Base-by-base conservation (phyloP, 2,888 invertebrate species). In the Papilio elwesi region DNA sequence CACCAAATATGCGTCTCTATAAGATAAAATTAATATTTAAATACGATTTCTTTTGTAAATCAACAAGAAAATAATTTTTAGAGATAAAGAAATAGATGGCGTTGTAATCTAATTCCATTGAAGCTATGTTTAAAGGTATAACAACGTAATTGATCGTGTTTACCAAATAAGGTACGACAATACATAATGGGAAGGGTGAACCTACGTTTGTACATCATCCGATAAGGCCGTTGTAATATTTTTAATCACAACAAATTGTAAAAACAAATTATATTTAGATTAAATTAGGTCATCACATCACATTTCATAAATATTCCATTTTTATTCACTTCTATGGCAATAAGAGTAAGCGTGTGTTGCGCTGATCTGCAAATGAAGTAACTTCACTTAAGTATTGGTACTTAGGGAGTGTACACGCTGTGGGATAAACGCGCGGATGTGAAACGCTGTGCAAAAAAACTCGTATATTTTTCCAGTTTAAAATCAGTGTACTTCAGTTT, bases 351-450 rank as follows among this genome's bases (percentile, higher is more conserved):
- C 71, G 71, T 68, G 51, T 49, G 38, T 47, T 15, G 36, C 65
- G 71, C 62, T 48, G 26, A 36, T 74, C 68, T 71, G 70, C 74
- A 74, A 74, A 74, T 70, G 70, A 62, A 47, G 66, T 66, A 10
- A 53, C 62, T 62, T 55, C 47, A 6, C 11, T 13, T 6, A 43
- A 43, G 48, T 52, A 13, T 51, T 16, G 52, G 62, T 66, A 66
- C 48, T 55, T 62, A 53, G 62, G 67, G 66, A 63, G 67, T 66
- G 70, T 73, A 73, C 76, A 52, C 71, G 63, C 74, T 76, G 83
- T 81, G 82, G 83, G 82, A 77, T 75, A 76, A 83, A 86, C 85
- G 86, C 86, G 85, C 84, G 85, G 79, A 77, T 85, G 84, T 82
- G 85, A 87, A 87, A 87, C 87, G 87, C 87, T 76, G 8, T 53